Conservation (phyloP, 2,888 invertebrate species). For the Drosophila stalkeri region DNA sequence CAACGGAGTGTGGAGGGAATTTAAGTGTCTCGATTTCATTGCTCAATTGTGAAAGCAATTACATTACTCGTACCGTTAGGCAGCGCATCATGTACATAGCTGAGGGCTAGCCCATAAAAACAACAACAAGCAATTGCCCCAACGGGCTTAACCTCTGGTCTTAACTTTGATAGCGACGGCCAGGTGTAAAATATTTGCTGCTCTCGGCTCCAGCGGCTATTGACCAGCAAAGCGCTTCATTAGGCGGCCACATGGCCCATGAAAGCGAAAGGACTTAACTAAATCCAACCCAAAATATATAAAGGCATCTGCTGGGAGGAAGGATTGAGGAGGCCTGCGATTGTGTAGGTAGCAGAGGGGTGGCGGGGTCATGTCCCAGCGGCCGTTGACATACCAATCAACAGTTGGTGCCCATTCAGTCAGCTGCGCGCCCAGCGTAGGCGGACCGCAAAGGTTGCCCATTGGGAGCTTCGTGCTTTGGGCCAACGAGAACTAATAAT, state of each 20-base stretch:
- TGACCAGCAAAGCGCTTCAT: constrained; percentile 66
- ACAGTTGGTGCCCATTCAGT: constrained; percentile 54
- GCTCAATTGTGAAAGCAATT: constrained; percentile 61
- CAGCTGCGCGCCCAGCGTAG: constrained; percentile 24
- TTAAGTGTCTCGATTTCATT: constrained; percentile 36
- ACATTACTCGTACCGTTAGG: constrained; percentile 46
- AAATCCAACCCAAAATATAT: constrained; percentile 20
- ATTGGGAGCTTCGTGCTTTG: constrained; percentile 15
- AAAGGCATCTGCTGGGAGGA: not conserved
- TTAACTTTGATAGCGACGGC: constrained; percentile 23
- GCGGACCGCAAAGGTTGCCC: constrained; percentile 1
- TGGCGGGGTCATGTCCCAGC: constrained; percentile 6
- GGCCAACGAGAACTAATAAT: constrained; percentile 62
- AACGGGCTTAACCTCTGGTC: constrained; percentile 27
- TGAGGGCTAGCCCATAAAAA: constrained; percentile 18
- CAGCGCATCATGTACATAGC: constrained; percentile 13
- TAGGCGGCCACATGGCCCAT: constrained; percentile 47
- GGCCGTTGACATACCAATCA: constrained; percentile 39
- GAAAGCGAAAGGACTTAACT: constrained; percentile 17
- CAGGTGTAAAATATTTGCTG: constrained; percentile 50
- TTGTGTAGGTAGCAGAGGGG: no score
- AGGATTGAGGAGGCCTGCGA: not conserved
- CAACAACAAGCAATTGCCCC: constrained; percentile 21
- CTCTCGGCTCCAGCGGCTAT: constrained; percentile 59
- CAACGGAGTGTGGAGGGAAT: not conserved